A percentile compares a stretch with the other conserved stretches of the same genome.
phyloP scores from a whole-genome alignment of 1,140 invertebrate genomes.

The Caenorhabditis elegans region WBcel235 BX284603.4:10624501-10625000 shows the following conservation, averaged over 20 bases:
- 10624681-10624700: not conserved
- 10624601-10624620: not conserved
- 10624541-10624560: no score
- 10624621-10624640: not conserved
- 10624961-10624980: no score
- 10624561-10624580: not conserved
- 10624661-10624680: not conserved
- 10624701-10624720: not conserved
- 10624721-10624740: slow-evolving; percentile 17
- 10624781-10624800: slow-evolving; percentile 62
- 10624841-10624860: no score
- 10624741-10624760: slow-evolving; percentile 60
- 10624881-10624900: not conserved
- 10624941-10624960: not conserved
- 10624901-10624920: not conserved
- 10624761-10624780: slow-evolving; percentile 63
- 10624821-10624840: no score
- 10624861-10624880: not conserved
- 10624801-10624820: slow-evolving; percentile 53
- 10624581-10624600: not conserved
- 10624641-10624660: not conserved
- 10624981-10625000: no score
- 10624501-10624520: no score
- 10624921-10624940: not conserved
- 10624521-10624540: no score